Conservation (phyloP, 2,797 vertebrate species). For the Sebastolobus alascanus region DNA sequence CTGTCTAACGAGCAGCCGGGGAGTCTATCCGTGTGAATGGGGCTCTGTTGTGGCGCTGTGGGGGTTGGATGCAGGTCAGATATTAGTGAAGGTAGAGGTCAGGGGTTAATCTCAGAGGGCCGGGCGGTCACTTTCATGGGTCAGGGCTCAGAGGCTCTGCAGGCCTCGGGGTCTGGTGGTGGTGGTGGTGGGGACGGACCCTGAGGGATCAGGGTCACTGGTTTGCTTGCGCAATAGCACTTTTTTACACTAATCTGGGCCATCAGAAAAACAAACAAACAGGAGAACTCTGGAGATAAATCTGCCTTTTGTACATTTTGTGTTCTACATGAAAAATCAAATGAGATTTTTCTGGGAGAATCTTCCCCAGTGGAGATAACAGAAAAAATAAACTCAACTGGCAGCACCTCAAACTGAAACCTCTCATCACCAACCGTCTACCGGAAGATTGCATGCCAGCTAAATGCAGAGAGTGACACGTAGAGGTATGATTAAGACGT, state of each 20-base stretch:
- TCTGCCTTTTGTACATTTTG: slow-evolving; percentile 15
- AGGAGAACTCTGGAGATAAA: slow-evolving; percentile 22
- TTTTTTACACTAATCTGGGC: slow-evolving; percentile 50
- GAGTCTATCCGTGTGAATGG: slow-evolving; percentile 48
- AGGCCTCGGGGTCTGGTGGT: slow-evolving; percentile 23
- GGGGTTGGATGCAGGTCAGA: slow-evolving; percentile 41
- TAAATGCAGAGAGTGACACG: slow-evolving; percentile 41
- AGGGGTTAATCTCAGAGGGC: slow-evolving; percentile 64
- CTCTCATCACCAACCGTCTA: slow-evolving; percentile 26
- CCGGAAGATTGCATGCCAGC: slow-evolving; percentile 44
- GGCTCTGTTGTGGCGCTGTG: slow-evolving; percentile 47
- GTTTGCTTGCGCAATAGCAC: slow-evolving; percentile 49
- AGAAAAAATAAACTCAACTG: background rate
- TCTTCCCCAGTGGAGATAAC: slow-evolving; percentile 19
- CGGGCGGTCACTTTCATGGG: slow-evolving; percentile 57
- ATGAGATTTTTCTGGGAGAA: slow-evolving; percentile 29
- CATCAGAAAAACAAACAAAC: slow-evolving; percentile 55
- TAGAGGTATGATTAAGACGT: slow-evolving; percentile 64
- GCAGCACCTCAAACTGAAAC: slow-evolving; percentile 31
- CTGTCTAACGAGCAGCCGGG: slow-evolving; percentile 31
- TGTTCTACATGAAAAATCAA: slow-evolving; percentile 34
- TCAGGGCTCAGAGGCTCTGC: slow-evolving; percentile 53
- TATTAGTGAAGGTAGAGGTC: slow-evolving; percentile 53
- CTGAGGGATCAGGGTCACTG: slow-evolving; percentile 39
- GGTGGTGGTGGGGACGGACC: background rate